Evolutionary conservation across 2,113 vertebrate species (phyloP).

Genomic region (Zosterops hypoxanthus): DNA sequence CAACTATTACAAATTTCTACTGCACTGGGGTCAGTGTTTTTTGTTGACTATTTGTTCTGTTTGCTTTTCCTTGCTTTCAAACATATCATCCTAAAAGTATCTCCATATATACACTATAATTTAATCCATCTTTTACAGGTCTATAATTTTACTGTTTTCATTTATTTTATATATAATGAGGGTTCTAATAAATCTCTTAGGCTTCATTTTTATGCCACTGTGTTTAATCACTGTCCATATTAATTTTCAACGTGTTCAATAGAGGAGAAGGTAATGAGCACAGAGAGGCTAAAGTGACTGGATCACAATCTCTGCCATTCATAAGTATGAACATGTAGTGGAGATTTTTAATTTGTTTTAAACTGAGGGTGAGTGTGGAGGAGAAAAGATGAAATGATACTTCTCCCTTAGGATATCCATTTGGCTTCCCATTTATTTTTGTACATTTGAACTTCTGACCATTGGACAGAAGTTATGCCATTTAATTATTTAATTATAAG

Average conservation of each 20-base stretch:
- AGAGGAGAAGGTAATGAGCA: not conserved
- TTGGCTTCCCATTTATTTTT: not conserved
- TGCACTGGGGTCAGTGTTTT: not conserved
- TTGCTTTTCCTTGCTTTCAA: not conserved
- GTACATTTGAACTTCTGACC: not conserved
- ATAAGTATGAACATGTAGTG: not conserved
- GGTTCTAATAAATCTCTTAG: not conserved
- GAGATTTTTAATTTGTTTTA: not conserved
- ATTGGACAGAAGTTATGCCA: not conserved
- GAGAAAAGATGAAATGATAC: not conserved
- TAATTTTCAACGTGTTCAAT: not conserved
- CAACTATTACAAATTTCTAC: not conserved
- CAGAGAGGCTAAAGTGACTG: not conserved
- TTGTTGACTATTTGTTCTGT: not conserved
- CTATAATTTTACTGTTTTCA: not conserved
- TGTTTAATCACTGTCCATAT: not conserved
- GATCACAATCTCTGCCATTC: not conserved
- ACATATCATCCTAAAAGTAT: not conserved
- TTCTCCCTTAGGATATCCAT: not conserved
- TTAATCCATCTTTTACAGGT: not conserved
- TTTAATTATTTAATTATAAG: too few relatives aligned
- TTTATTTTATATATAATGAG: not conserved
- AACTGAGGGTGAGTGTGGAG: not conserved
- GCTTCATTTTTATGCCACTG: not conserved
- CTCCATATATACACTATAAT: not conserved